These are phyloP conservation scores for Mus spicilegus DNA, from an alignment of 2,113 vertebrate species.

Conservation along the genomic window DNA sequence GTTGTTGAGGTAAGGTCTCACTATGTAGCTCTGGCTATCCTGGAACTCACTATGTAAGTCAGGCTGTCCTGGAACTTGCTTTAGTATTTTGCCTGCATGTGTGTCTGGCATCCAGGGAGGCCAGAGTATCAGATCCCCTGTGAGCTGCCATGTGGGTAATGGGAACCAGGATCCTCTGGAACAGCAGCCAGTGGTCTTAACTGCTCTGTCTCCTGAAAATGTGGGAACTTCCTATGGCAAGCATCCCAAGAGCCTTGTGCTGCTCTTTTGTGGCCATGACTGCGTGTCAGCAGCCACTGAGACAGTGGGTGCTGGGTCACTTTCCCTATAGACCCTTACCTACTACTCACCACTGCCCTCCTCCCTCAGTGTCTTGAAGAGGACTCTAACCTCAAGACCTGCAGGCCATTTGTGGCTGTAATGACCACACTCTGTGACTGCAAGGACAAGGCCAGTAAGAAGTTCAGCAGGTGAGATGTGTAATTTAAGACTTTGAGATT, in stretches of 20 bases:
- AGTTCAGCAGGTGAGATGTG: slow-evolving; percentile 87
- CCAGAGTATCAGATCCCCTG: not conserved
- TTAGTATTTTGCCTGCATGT: not conserved
- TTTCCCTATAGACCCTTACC: not conserved
- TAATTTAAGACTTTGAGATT: not conserved
- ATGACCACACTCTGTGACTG: slow-evolving; percentile 89
- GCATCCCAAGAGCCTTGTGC: not conserved
- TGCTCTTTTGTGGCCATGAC: too few relatives aligned
- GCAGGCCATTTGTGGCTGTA: slow-evolving; percentile 89
- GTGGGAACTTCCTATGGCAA: not conserved
- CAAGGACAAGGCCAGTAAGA: slow-evolving; percentile 88
- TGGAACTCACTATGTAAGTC: not conserved
- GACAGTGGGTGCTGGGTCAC: not conserved
- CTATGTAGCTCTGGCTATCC: not conserved
- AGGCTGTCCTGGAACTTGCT: not conserved
- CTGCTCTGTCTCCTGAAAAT: not conserved
- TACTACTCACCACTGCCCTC: not conserved
- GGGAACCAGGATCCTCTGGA: not conserved
- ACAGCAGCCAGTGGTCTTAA: not conserved
- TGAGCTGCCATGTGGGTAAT: not conserved
- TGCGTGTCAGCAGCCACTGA: too few relatives aligned
- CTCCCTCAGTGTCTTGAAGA: slow-evolving; percentile 89
- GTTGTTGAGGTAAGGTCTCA: not conserved
- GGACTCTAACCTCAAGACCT: slow-evolving; percentile 90
- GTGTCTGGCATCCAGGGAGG: not conserved